These are phyloP conservation scores for Ceratina calcarata DNA, from an alignment of 1,140 invertebrate genomes.

Conservation along the genomic window DNA sequence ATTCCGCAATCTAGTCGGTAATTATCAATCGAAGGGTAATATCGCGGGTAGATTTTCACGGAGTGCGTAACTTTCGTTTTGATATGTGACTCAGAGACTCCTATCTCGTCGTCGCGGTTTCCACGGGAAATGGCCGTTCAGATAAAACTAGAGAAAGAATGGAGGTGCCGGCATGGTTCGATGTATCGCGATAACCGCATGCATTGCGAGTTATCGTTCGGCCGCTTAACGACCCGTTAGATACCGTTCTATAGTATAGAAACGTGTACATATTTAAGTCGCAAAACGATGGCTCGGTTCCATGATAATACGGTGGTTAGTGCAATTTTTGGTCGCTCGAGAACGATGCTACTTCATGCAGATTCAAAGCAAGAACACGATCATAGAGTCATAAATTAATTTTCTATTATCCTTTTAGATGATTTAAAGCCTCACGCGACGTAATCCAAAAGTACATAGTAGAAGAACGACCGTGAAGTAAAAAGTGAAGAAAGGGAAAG, in stretches of 20 bases:
- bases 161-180: slow-evolving; percentile 72
- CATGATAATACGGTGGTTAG: not conserved
- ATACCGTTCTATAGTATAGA: not conserved
- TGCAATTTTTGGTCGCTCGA: too few relatives aligned
- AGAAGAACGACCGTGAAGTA: too few relatives aligned
- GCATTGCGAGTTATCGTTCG: slow-evolving; percentile 30
- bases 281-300: not conserved
- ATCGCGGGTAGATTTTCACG: slow-evolving; percentile 3
- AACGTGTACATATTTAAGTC: not conserved
- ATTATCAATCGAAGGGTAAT: slow-evolving; percentile 55
- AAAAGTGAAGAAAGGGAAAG: too few relatives aligned
- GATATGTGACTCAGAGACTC: too few relatives aligned
- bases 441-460: too few relatives aligned
- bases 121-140: slow-evolving; percentile 69
- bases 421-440: too few relatives aligned
- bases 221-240: not conserved
- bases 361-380: too few relatives aligned
- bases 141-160: slow-evolving; percentile 70
- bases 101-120: slow-evolving; percentile 5
- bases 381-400: too few relatives aligned
- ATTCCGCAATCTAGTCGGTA: too few relatives aligned
- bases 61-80: slow-evolving; percentile 67
- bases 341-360: too few relatives aligned
- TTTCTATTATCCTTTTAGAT: too few relatives aligned
- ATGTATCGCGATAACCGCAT: slow-evolving; percentile 53